Conservation (phyloP, 2,888 invertebrate species). For the Apeira syringaria region DNA sequence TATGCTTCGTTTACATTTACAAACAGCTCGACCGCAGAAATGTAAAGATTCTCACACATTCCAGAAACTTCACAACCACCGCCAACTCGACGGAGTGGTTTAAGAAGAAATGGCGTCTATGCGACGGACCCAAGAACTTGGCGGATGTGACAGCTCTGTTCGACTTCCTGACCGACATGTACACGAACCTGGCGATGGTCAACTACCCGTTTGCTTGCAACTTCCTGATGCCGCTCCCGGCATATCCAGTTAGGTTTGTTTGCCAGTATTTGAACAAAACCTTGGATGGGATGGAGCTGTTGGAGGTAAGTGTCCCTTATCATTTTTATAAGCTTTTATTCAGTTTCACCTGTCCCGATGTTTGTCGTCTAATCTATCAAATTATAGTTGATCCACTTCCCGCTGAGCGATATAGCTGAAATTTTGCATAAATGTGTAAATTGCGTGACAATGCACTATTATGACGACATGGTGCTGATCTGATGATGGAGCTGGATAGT, state of each 20-base stretch:
- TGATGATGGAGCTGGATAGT: no score
- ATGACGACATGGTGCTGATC: no score
- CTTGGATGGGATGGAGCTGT: slow-evolving; percentile 73
- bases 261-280: slow-evolving; percentile 81
- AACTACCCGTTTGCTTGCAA: slow-evolving; percentile 96
- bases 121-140: slow-evolving; percentile 85
- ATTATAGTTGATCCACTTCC: no score
- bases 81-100: slow-evolving; percentile 88
- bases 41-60: no score
- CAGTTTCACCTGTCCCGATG: no score
- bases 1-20: no score
- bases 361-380: no score
- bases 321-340: no score
- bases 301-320: slow-evolving; percentile 71
- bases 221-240: slow-evolving; percentile 93
- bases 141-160: slow-evolving; percentile 76
- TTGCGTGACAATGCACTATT: no score
- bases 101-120: slow-evolving; percentile 89
- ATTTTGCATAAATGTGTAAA: no score
- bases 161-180: slow-evolving; percentile 88
- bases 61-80: slow-evolving; percentile 74
- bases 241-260: slow-evolving; percentile 89
- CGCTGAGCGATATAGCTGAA: no score
- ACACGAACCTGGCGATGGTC: slow-evolving; percentile 95
- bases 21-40: no score